Evolutionary conservation across 1,140 invertebrate genomes (phyloP), one percentile per base, ranked within the genome.

Genomic region (Helicoverpa zea): DNA sequence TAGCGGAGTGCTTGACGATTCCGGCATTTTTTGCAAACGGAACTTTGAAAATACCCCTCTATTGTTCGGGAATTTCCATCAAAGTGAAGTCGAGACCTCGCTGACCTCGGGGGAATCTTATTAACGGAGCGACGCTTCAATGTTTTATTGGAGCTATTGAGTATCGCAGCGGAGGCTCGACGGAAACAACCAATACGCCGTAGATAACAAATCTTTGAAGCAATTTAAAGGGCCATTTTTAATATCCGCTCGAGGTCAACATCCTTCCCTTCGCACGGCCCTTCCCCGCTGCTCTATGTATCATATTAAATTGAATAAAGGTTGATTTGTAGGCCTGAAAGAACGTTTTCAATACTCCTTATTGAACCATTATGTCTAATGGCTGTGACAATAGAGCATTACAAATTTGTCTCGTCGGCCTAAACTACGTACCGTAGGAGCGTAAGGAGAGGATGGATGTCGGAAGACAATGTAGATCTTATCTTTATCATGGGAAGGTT

Each of bases 281-380:
- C 85, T 88, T 82, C 86, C 84, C 83, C 23, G 59, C 81, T 52
- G 58, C 54, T 73, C 86, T 86, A 87, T 86, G 87, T 86, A 87
- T 81, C 81, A 84, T 85, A 83, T 88, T 88, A 89, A 93, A 94
- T 93, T 94, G 88, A 90, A 94, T 92, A 90, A 92, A 91, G 87
- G 86, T 84, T 87, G 88, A 91, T 91, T 90, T 89, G 90, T 91
- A 87, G 87, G 88, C 90, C 87, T 91, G 87, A 90, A 92, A 91
- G 88, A 92, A 89, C 91, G 90, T 90, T 92, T 92, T 92, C 93
- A 94, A 94, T 94, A 93, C 91, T 91, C 86, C 88, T 92, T 88
- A 92, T 93, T 94, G 90, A 90, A 86, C 92, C 89, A 93, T 94
- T 94, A 92, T 82, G 79, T 88, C 84, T 93, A 94, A 93, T 94